A percentile compares a stretch with the other conserved stretches of the same genome.
These are phyloP conservation scores for Okamejei kenojei DNA, from an alignment of 2,797 vertebrate genomes.

Conservation along the genomic window DNA sequence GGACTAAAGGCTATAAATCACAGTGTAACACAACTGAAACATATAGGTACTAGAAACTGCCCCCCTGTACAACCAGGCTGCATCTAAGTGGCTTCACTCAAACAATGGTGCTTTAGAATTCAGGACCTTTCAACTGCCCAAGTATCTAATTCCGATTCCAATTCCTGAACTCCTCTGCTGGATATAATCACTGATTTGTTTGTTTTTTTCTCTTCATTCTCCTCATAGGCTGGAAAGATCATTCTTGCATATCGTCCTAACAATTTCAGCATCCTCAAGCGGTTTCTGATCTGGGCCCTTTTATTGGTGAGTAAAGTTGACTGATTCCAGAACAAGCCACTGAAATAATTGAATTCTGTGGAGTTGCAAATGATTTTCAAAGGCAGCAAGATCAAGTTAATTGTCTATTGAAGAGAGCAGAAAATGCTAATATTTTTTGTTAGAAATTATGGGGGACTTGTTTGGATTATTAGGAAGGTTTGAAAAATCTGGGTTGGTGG, in stretches of 20 bases:
- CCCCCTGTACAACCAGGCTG: background rate
- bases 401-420: background rate
- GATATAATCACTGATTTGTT: background rate
- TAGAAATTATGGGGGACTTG: background rate
- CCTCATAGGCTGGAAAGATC: slow-evolving; percentile 65
- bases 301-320: slow-evolving; percentile 63
- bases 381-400: background rate
- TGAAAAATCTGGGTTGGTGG: background rate
- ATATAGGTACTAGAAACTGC: background rate
- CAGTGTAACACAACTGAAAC: background rate
- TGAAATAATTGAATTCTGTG: background rate
- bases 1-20: background rate
- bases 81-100: background rate
- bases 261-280: slow-evolving; percentile 57
- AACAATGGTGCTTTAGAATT: background rate
- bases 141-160: too few relatives aligned
- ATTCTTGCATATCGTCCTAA: slow-evolving; percentile 59
- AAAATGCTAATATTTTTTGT: background rate
- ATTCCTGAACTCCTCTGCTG: background rate
- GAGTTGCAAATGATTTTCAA: background rate
- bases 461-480: background rate
- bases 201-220: slow-evolving; percentile 5
- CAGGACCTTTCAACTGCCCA: background rate
- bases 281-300: slow-evolving; percentile 67
- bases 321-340: background rate